phyloP scores from a whole-genome alignment of 2,797 vertebrate genomes.

The Malacoctenus gilli region DNA sequence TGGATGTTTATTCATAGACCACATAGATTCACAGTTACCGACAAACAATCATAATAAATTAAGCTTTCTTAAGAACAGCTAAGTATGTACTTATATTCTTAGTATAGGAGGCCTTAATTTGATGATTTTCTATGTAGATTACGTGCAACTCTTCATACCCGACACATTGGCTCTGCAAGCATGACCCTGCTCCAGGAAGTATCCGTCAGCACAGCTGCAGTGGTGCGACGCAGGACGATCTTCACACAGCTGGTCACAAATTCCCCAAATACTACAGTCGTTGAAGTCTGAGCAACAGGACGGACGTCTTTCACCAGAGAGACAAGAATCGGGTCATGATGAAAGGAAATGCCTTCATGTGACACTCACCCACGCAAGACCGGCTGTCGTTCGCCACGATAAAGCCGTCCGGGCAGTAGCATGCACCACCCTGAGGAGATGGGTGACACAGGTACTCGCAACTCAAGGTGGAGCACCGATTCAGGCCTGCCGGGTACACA shows the following conservation, averaged over 20 bases:
- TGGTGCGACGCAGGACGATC: constrained; percentile 78
- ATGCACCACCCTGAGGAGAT: constrained; percentile 77
- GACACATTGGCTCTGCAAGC: constrained; percentile 78
- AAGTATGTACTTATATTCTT: no score
- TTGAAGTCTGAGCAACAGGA: constrained; percentile 71
- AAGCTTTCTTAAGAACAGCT: no score
- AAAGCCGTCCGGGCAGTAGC: constrained; percentile 80
- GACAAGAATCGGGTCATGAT: no score
- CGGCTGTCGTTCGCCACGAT: constrained; percentile 81
- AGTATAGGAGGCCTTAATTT: no score
- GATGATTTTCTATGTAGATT: no score
- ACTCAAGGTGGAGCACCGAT: constrained; percentile 76
- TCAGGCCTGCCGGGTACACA: constrained; percentile 61
- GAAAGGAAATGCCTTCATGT: no score
- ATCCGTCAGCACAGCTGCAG: constrained; percentile 78
- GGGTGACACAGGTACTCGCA: constrained; percentile 78
- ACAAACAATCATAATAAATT: no score
- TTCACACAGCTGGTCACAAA: constrained; percentile 83
- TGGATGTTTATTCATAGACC: no score
- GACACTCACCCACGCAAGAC: constrained; percentile 75
- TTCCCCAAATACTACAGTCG: constrained; percentile 83
- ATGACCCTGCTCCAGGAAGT: constrained; percentile 77
- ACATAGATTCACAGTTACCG: no score
- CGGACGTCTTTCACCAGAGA: no score
- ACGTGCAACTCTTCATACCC: constrained; percentile 56